Percentiles rank a stretch among this genome's conserved stretches.
phyloP scores from a whole-genome alignment of 2,113 vertebrate genomes.

The Canis aureus region DNA sequence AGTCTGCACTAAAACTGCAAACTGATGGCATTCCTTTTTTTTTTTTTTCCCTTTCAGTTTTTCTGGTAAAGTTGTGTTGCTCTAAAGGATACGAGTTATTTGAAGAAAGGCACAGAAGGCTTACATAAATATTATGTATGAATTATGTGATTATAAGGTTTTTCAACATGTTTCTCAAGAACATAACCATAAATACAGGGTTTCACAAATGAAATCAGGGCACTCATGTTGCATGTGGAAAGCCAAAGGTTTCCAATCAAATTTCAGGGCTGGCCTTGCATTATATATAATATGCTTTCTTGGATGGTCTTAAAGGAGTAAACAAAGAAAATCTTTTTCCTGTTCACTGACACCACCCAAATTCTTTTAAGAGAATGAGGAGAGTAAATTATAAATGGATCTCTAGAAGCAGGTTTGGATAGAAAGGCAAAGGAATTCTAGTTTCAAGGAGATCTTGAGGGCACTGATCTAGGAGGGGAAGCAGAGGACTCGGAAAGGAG shows the following conservation, averaged over 20 bases:
- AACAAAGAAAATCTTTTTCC: slow-evolving; percentile 28
- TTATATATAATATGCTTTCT: not conserved
- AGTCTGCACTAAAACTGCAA: not conserved
- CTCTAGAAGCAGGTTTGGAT: slow-evolving; percentile 3
- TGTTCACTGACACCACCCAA: slow-evolving; percentile 12
- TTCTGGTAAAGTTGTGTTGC: not conserved
- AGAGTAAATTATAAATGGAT: not conserved
- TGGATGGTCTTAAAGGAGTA: not conserved
- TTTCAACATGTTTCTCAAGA: slow-evolving; percentile 55
- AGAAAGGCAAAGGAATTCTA: not conserved
- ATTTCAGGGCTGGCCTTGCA: not conserved
- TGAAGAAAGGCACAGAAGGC: slow-evolving; percentile 42
- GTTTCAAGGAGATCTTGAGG: not conserved
- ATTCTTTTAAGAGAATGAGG: not conserved
- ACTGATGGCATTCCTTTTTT: not conserved
- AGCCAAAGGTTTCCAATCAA: not conserved
- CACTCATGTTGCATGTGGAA: not conserved
- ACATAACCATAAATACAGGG: slow-evolving; percentile 25
- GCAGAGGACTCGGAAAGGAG: not conserved
- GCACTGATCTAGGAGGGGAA: not conserved
- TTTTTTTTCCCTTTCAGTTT: not conserved
- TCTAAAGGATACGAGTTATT: slow-evolving; percentile 31
- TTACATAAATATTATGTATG: not conserved
- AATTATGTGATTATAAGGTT: slow-evolving; percentile 50
- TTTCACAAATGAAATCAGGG: slow-evolving; percentile 49